Evolutionary conservation across 2,113 vertebrate genomes (phyloP).

Genomic region (Hemichromis elongatus): DNA sequence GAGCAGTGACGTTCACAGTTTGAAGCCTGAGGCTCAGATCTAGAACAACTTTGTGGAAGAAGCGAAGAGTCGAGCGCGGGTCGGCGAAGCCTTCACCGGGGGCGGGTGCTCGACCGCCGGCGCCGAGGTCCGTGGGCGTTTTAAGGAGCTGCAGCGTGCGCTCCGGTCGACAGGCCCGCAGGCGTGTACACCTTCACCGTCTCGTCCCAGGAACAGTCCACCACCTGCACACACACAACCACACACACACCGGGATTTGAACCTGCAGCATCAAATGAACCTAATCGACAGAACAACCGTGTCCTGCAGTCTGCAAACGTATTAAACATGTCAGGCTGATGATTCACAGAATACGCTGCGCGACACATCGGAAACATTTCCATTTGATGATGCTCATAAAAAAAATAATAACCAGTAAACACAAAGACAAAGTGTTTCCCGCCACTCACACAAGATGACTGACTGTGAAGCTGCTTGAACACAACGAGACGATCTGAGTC

Average conservation of each 20-base stretch:
- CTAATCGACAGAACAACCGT: not conserved
- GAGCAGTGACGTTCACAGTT: not conserved
- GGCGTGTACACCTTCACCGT: constrained; percentile 91
- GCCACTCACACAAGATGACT: too few relatives aligned
- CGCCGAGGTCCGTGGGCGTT: not conserved
- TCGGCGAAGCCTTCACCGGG: not conserved
- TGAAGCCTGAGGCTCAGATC: not conserved
- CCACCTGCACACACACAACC: constrained; percentile 77
- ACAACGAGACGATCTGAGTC: too few relatives aligned
- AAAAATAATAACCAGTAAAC: not conserved
- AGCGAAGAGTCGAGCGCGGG: not conserved
- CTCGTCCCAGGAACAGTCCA: constrained; percentile 97
- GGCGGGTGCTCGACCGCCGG: not conserved
- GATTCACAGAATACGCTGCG: not conserved
- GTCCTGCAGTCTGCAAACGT: not conserved
- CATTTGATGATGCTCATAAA: not conserved
- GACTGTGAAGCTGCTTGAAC: too few relatives aligned
- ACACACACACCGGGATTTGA: not conserved
- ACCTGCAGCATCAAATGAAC: not conserved
- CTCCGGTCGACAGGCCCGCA: constrained; percentile 67
- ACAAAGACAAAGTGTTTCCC: not conserved
- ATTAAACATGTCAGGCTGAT: not conserved
- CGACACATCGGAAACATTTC: not conserved
- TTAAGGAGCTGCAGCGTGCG: not conserved
- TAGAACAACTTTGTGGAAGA: not conserved